Evolutionary conservation across 2,888 invertebrate species (phyloP).

Genomic region (Eupithecia tripunctaria): DNA sequence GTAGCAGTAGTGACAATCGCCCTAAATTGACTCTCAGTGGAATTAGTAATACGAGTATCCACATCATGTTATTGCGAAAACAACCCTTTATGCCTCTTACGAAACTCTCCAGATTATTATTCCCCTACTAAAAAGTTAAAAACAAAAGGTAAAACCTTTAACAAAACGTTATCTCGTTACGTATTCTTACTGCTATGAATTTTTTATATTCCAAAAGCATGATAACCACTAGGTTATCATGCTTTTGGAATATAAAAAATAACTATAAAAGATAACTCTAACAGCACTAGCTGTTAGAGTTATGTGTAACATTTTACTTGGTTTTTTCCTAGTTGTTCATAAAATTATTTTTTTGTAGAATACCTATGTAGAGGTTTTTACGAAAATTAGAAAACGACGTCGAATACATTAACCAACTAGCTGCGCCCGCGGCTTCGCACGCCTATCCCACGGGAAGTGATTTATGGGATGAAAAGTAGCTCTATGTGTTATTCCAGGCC

Average conservation of each 20-base stretch:
- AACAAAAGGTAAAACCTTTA: slow-evolving; percentile 46
- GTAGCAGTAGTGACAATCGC: no score
- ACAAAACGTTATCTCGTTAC: slow-evolving; percentile 57
- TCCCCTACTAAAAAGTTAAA: slow-evolving; percentile 51
- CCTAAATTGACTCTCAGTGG: background rate
- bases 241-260: no score
- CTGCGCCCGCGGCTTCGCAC: no score
- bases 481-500: no score
- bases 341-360: background rate
- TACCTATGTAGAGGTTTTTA: no score
- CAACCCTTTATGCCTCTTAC: slow-evolving; percentile 28
- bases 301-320: background rate
- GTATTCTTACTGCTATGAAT: slow-evolving; percentile 72
- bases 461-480: no score
- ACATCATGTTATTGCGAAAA: slow-evolving; percentile 30
- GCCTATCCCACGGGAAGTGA: no score
- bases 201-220: slow-evolving; percentile 66
- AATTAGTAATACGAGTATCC: background rate
- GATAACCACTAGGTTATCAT: no score
- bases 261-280: no score
- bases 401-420: no score
- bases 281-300: slow-evolving; percentile 48
- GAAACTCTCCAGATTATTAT: slow-evolving; percentile 30
- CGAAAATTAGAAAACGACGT: no score
- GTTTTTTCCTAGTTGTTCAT: background rate